These are phyloP conservation scores for Phaetusa simplex DNA, from an alignment of 2,113 vertebrate species.

Conservation along the genomic window DNA sequence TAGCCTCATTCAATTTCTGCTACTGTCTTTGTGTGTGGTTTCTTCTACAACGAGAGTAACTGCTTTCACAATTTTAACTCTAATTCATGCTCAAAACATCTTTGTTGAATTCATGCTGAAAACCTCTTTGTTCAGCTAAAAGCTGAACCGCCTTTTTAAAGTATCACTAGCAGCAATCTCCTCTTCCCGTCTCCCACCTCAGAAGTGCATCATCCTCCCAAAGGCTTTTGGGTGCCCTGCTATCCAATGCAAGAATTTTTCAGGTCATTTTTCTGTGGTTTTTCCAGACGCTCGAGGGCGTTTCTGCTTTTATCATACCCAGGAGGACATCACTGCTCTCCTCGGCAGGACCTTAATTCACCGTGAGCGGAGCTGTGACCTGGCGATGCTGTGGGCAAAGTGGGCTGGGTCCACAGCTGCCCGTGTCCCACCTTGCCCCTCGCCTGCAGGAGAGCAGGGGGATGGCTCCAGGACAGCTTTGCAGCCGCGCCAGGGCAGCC, in stretches of 20 bases:
- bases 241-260: neutral
- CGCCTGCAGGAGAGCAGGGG: too few species aligned
- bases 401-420: neutral
- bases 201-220: neutral
- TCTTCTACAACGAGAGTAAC: neutral
- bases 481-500: neutral
- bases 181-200: neutral
- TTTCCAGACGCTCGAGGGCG: neutral
- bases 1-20: neutral
- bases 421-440: neutral
- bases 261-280: neutral
- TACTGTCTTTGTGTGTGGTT: neutral
- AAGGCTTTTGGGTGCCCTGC: neutral
- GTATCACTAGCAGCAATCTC: neutral
- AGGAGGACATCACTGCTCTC: neutral
- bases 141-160: neutral
- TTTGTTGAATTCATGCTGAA: neutral
- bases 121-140: neutral
- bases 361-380: accelerated
- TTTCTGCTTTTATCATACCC: neutral
- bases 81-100: neutral
- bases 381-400: neutral
- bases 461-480: neutral
- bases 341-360: neutral
- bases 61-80: neutral